These are phyloP conservation scores for Ochropleura leucogaster DNA, from an alignment of 2,888 invertebrate species.

Conservation along the genomic window DNA sequence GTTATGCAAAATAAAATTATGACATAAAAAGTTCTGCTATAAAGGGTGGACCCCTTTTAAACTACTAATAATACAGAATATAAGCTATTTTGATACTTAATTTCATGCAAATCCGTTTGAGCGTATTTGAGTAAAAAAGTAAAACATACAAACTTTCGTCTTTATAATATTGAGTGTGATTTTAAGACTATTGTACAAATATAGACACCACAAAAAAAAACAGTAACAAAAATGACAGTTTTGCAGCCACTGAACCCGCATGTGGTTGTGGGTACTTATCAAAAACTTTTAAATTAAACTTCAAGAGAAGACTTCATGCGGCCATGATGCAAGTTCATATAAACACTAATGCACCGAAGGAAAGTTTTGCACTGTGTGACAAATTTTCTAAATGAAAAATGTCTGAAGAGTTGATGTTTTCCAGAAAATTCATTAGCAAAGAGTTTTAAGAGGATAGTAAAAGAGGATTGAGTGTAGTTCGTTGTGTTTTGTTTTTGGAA, in stretches of 20 bases:
- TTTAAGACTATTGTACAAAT: background rate
- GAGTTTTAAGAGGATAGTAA: constrained; percentile 35
- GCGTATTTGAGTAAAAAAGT: too few relatives aligned
- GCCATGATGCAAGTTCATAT: constrained; percentile 69
- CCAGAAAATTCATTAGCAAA: constrained; percentile 51
- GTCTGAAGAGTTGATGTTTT: constrained; percentile 60
- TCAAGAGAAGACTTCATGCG: constrained; percentile 71
- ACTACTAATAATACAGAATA: too few relatives aligned
- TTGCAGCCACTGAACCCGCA: constrained; percentile 68
- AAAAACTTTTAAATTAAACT: constrained; percentile 83
- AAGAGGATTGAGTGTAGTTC: constrained; percentile 34
- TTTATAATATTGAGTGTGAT: too few relatives aligned
- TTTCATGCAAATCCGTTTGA: too few relatives aligned
- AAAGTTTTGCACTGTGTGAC: constrained; percentile 73
- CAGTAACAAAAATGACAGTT: constrained; percentile 57
- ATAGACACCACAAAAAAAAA: constrained; percentile 6
- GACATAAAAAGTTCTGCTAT: too few relatives aligned
- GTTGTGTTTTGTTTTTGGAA: constrained; percentile 16
- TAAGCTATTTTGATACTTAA: too few relatives aligned
- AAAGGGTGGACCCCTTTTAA: too few relatives aligned
- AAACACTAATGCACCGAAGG: constrained; percentile 70
- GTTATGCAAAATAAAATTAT: too few relatives aligned
- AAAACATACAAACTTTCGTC: too few relatives aligned
- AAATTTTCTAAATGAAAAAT: constrained; percentile 78
- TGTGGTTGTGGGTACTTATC: constrained; percentile 32